These are phyloP conservation scores for Neoarius graeffei DNA, from an alignment of 2,113 vertebrate genomes.

Conservation along the genomic window DNA sequence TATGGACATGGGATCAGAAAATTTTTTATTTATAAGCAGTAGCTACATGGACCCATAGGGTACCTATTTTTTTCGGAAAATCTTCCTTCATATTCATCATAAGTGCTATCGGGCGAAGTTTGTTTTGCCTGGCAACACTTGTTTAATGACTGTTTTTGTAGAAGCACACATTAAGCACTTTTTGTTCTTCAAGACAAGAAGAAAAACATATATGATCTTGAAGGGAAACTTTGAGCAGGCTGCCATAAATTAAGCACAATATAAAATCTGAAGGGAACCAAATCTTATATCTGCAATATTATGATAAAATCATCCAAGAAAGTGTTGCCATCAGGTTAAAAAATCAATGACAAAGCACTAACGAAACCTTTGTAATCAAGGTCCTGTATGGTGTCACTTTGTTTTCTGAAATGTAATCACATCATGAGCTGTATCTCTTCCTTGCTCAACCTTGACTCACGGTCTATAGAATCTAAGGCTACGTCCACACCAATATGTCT, in stretches of 20 bases:
- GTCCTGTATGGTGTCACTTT: background rate
- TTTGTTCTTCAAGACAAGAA: background rate
- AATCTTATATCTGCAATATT: background rate
- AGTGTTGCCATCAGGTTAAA: background rate
- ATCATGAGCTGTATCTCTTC: background rate
- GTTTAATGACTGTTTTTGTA: no score
- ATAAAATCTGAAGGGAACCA: background rate
- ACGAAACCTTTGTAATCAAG: background rate
- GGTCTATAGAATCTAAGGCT: no score
- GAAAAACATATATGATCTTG: background rate
- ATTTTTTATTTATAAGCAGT: no score
- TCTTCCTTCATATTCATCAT: no score
- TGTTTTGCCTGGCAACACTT: no score
- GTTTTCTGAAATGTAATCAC: background rate
- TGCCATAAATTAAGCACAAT: background rate
- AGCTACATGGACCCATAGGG: no score
- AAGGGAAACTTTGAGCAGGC: background rate
- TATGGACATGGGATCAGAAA: no score
- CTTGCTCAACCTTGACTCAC: no score
- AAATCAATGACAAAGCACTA: background rate
- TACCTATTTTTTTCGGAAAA: no score
- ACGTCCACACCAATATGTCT: no score
- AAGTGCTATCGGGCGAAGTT: no score
- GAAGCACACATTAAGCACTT: background rate
- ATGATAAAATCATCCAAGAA: background rate